Percentiles rank a stretch among this genome's conserved stretches.
phyloP scores from a whole-genome alignment of 2,888 invertebrate genomes.

The Pseudococcus jackbeardsleyi region DNA sequence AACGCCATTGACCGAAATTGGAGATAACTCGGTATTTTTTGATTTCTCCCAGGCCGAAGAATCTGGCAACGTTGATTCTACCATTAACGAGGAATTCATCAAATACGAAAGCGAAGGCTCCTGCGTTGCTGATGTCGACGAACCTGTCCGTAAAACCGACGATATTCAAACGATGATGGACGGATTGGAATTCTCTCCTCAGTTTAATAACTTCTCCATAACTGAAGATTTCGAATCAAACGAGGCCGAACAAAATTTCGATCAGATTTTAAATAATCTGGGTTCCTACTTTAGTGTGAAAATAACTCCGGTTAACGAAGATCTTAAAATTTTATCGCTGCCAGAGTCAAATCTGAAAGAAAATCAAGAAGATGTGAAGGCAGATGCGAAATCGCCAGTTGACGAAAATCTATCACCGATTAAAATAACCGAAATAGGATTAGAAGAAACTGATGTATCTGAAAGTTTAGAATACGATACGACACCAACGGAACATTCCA shows the following conservation, averaged over 20 bases:
- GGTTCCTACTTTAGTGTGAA: conserved; percentile 24
- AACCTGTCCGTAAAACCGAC: conserved; percentile 3
- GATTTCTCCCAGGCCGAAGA: neutral
- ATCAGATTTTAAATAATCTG: neutral
- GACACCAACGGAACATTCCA: neutral
- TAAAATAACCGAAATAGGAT: neutral
- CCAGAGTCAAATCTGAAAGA: neutral
- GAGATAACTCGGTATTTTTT: conserved; percentile 8
- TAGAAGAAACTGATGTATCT: conserved; percentile 59
- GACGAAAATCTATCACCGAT: neutral
- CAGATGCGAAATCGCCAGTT: neutral
- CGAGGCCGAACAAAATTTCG: neutral
- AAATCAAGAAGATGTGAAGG: neutral
- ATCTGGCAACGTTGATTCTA: conserved; percentile 16
- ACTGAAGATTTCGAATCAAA: neutral
- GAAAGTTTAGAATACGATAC: conserved; percentile 62
- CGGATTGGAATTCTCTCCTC: neutral
- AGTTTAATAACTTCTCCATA: neutral
- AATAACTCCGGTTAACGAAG: neutral
- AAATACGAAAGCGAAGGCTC: conserved; percentile 59
- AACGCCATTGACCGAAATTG: neutral
- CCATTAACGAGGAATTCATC: conserved; percentile 11
- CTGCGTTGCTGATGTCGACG: conserved; percentile 19
- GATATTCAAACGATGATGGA: conserved; percentile 52
- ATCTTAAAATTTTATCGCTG: neutral